Base-by-base conservation (phyloP, 2,113 vertebrate species). In the Lethenteron camtschaticum region DNA sequence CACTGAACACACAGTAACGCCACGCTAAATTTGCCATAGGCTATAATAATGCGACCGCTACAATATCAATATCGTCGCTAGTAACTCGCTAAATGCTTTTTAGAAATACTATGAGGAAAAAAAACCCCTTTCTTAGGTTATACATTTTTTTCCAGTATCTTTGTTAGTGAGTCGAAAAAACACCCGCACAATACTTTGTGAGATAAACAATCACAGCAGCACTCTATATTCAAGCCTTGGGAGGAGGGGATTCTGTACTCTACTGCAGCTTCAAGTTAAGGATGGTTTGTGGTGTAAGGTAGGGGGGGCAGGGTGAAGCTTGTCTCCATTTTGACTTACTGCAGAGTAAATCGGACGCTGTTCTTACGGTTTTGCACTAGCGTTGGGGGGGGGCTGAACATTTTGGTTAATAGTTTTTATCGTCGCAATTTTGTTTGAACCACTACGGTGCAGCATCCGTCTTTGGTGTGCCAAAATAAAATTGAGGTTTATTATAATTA, bases 1-100 rank as follows among this genome's bases (percentile, higher is more conserved):
- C 84, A 85, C 87, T 86, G 86, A 86, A 85, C 87, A 84, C 86
- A 83, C 81, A 83, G 81, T 81, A 81, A 74, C 79, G 80, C 80
- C 81, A 81, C 80, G 80, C 82, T 80, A 82, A 41, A 81, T 80
- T 81, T 72, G 57, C 71, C 58, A 70, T 57, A 72, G 68, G 18
- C 68, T 72, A 70, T 73, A 16, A 16, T 16, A 24, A 16, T 66
- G 63, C 63, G 24, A 66, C 63, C 9, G 63, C 63, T 66, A 66
- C 63, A 66, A 66, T 66, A 66, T 24, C 63, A 66, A 66, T 66
- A 66, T 66, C 63, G 63, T 24, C 24, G n/a, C 63, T 66, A 66
- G 24, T 66, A 16, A 24, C 63, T 16, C 63, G 24, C n/a, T 66
- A 66, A 66, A 66, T 66, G 63, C 63, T 66, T 41, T 41, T 66